A percentile compares a stretch with the other conserved stretches of the same genome.
Evolutionary conservation across 2,113 vertebrate genomes (phyloP).

Genomic region (Cettia cetti): DNA sequence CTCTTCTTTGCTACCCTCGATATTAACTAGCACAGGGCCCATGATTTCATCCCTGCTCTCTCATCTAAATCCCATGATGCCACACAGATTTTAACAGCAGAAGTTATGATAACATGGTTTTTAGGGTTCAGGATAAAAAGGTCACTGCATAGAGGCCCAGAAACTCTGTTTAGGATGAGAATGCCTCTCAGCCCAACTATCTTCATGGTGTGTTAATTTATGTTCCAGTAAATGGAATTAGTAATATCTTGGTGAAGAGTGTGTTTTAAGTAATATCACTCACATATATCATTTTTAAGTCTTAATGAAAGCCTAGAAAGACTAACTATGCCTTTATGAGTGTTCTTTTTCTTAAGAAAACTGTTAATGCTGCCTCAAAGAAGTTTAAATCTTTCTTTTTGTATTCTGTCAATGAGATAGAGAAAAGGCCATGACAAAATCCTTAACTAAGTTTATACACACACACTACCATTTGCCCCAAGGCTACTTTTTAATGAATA

Average conservation of each 20-base stretch:
- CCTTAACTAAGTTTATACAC: neutral
- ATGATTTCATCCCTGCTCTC: neutral
- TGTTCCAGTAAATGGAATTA: neutral
- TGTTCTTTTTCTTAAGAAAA: neutral
- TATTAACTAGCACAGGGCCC: neutral
- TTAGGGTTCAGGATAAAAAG: neutral
- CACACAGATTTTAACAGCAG: neutral
- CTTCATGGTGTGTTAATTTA: neutral
- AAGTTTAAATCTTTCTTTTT: neutral
- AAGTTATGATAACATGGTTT: neutral
- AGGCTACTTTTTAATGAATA: neutral
- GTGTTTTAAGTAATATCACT: neutral
- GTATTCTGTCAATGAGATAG: neutral
- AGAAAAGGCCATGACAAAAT: neutral
- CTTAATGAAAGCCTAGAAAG: neutral
- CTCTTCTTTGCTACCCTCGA: neutral
- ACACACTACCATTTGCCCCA: accelerated
- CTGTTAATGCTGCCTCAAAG: neutral
- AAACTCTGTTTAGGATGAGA: neutral
- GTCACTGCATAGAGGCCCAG: neutral
- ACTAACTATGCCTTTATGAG: neutral
- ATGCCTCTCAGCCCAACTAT: neutral
- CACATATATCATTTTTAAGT: neutral
- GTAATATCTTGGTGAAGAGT: neutral
- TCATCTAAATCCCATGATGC: neutral